phyloP scores from a whole-genome alignment of 2,113 vertebrate genomes.

The Cochlearius cochlearius region DNA sequence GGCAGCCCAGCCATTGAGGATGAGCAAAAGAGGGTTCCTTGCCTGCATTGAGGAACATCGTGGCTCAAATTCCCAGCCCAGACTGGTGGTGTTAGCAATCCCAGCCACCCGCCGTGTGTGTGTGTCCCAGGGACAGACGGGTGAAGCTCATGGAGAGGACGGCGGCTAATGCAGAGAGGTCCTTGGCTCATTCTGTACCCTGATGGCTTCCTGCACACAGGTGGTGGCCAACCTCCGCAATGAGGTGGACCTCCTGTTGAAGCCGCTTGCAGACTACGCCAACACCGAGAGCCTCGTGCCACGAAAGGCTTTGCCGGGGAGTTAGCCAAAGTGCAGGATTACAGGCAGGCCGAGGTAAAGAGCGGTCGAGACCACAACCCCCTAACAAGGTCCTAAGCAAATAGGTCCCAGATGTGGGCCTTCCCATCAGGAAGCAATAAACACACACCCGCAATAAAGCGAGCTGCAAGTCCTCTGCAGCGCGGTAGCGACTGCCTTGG shows the following conservation, averaged over 20 bases:
- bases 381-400: not conserved
- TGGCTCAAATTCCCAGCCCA: not conserved
- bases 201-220: conserved; percentile 71
- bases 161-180: conserved; percentile 58
- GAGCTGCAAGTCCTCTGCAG: not conserved
- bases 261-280: conserved; percentile 66
- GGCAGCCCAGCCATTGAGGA: not conserved
- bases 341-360: conserved; percentile 82
- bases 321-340: conserved; percentile 81
- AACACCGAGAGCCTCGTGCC: conserved; percentile 63
- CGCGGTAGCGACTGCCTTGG: not conserved
- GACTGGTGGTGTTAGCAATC: no score
- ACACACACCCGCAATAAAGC: not conserved
- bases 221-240: conserved; percentile 75
- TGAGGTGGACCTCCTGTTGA: conserved; percentile 72
- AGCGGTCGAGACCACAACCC: not conserved
- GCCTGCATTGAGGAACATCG: fast-evolving
- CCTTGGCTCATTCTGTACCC: conserved; percentile 74
- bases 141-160: conserved; percentile 70
- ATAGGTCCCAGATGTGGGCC: not conserved
- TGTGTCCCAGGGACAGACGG: conserved; percentile 45
- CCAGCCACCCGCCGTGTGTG: not conserved
- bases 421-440: conserved; percentile 1
- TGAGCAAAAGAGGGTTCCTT: not conserved
- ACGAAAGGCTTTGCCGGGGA: conserved; percentile 72